Base-by-base conservation (phyloP, 2,888 invertebrate genomes). In the Caenorhabditis panamensis region DNA sequence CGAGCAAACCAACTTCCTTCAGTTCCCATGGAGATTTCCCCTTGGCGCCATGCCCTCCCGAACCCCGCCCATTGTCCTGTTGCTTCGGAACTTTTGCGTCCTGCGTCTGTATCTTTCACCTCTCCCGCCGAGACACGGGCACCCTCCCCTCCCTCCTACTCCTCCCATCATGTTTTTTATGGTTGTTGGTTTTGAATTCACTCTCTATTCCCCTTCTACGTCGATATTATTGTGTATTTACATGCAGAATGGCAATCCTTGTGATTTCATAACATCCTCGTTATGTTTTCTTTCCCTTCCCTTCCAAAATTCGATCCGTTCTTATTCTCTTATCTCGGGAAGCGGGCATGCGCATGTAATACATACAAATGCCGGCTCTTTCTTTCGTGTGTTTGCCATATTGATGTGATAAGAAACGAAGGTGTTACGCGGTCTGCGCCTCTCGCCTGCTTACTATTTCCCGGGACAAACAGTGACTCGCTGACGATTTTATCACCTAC, bases 181-280 rank as follows among this genome's bases (percentile, higher is more conserved):
- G 72, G 63, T 63, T 72, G 72, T 72, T 72, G 72, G 72, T 72
- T 72, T 72, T 63, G 71, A 71, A 71, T 71, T 73, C 73, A 58
- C 73, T 73, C 44, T 63, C 64, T 62, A 37, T 20, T 64, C 28
- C 11, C 37, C 58, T 51, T 56, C 47, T 62, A 62, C 62, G 49
- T 71, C 44, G 56, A 67, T 37, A 67, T 53, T 51, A 6, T 16
- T 66, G 64, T 41, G 47, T n/a, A n/a, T n/a, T n/a, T 56, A 67
- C 56, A 56, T n/a, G n/a, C 56, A 49, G 47, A 28, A 11, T 31
- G 44, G 44, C 44, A 37, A 3, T 41, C 13, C 13, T 41, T 58
- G 24, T 59, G 68, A 59, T 68, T 68, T 58, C 49, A 58, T 59
- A 22, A 59, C 51, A 22, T 49, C 18, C 20, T 22, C 26, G 31